A percentile compares a stretch with the other conserved stretches of the same genome.
phyloP scores from a whole-genome alignment of 2,797 vertebrate species.

The Neopelma chrysocephalum region DNA sequence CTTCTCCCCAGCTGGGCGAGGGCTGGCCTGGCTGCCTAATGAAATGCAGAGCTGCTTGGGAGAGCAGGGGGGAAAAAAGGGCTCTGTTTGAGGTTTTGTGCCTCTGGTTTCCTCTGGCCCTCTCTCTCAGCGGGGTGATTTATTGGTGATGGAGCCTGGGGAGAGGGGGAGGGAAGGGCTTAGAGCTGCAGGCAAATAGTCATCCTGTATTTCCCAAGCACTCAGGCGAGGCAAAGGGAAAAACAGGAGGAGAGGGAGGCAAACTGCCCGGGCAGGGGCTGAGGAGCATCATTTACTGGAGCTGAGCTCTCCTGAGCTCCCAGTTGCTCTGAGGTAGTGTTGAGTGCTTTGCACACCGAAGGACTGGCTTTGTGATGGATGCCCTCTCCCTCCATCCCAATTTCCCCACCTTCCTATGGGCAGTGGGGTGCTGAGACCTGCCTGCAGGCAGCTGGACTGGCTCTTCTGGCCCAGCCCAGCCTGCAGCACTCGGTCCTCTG shows the following conservation, averaged over 20 bases:
- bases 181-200: background rate
- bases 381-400: background rate
- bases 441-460: background rate
- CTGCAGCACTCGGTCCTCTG: fast-evolving
- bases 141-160: slow-evolving; percentile 32
- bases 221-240: background rate
- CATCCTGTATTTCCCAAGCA: background rate
- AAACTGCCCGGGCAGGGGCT: background rate
- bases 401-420: background rate
- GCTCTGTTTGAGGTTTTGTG: slow-evolving; percentile 43
- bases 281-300: background rate
- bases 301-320: background rate
- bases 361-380: background rate
- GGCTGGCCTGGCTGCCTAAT: slow-evolving; percentile 35
- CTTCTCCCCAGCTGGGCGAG: slow-evolving; percentile 30
- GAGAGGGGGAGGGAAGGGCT: slow-evolving; percentile 41
- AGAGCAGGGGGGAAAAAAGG: background rate
- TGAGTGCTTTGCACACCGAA: background rate
- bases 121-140: slow-evolving; percentile 26
- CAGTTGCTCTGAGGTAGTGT: background rate
- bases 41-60: slow-evolving; percentile 67
- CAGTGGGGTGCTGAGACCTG: background rate
- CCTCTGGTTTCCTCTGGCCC: slow-evolving; percentile 49
- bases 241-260: background rate
- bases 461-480: background rate